phyloP scores from a whole-genome alignment of 92 coral and sea anemone genomes.

The Palythoa caribaeorum region DNA sequence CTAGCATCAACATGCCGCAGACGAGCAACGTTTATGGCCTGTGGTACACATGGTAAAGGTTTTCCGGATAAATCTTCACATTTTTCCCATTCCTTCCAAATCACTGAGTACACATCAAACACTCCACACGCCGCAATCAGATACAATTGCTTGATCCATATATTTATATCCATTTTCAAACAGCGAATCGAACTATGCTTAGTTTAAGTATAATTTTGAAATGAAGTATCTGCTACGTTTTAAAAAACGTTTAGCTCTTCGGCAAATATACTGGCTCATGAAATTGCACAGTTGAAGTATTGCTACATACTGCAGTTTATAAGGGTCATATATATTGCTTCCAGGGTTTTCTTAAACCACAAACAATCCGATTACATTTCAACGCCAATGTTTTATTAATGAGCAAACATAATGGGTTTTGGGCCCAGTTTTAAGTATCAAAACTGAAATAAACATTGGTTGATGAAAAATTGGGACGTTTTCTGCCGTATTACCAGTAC shows the following conservation, averaged over 20 bases:
- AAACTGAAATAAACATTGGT: neutral
- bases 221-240: neutral
- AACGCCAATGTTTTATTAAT: slow-evolving; percentile 43
- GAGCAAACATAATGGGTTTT: neutral
- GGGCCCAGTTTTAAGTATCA: neutral
- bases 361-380: neutral
- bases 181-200: neutral
- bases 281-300: neutral
- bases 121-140: slow-evolving; percentile 10
- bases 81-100: slow-evolving; percentile 46
- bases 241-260: neutral
- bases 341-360: neutral
- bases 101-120: slow-evolving; percentile 3
- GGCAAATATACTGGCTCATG: neutral
- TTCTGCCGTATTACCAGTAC: neutral
- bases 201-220: neutral
- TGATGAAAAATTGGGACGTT: too few relatives aligned
- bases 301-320: neutral
- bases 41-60: slow-evolving; percentile 80
- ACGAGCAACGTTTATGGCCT: slow-evolving; percentile 66
- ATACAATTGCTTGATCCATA: neutral
- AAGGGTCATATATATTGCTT: neutral
- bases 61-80: slow-evolving; percentile 70
- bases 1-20: slow-evolving; percentile 71
- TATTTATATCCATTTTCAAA: slow-evolving; percentile 4